Conservation (phyloP, 2,797 vertebrate genomes). For the Chaunax sp. region DNA sequence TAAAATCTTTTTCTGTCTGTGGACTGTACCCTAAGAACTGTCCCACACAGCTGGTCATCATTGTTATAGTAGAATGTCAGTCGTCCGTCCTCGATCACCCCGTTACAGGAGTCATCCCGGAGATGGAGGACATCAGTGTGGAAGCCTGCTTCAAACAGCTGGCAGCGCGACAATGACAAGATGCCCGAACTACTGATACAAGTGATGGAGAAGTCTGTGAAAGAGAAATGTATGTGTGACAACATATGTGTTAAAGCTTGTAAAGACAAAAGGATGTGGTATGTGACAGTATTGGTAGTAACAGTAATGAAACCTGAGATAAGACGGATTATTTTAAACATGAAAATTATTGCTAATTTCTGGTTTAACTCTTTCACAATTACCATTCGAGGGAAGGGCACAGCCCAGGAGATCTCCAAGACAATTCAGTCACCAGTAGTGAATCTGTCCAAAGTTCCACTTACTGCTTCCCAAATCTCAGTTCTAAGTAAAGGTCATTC, state of each 20-base stretch:
- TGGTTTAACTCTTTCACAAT: too few species aligned
- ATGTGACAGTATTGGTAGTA: neutral
- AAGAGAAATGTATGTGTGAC: conserved; percentile 2
- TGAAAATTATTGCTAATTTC: too few species aligned
- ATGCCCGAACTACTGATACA: conserved; percentile 69
- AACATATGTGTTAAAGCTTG: too few species aligned
- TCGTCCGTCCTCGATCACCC: conserved; percentile 63
- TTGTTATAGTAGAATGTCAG: conserved; percentile 76
- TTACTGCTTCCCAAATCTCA: too few species aligned
- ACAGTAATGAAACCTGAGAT: too few species aligned
- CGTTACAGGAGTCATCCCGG: conserved; percentile 63
- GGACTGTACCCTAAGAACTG: conserved; percentile 68
- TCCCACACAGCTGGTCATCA: conserved; percentile 71
- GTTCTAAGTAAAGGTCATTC: too few species aligned
- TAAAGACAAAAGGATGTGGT: neutral
- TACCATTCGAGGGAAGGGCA: too few species aligned
- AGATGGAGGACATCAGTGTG: conserved; percentile 69
- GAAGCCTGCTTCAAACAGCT: conserved; percentile 80
- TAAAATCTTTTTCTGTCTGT: neutral
- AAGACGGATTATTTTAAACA: too few species aligned
- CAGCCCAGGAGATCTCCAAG: too few species aligned
- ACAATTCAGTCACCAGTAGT: too few species aligned
- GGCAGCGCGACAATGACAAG: conserved; percentile 80
- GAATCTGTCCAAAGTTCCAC: too few species aligned
- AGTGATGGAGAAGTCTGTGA: conserved; percentile 66